A percentile compares a stretch with the other conserved stretches of the same genome.
Evolutionary conservation across 2,797 vertebrate genomes (phyloP).

Genomic region (Spatula clypeata): DNA sequence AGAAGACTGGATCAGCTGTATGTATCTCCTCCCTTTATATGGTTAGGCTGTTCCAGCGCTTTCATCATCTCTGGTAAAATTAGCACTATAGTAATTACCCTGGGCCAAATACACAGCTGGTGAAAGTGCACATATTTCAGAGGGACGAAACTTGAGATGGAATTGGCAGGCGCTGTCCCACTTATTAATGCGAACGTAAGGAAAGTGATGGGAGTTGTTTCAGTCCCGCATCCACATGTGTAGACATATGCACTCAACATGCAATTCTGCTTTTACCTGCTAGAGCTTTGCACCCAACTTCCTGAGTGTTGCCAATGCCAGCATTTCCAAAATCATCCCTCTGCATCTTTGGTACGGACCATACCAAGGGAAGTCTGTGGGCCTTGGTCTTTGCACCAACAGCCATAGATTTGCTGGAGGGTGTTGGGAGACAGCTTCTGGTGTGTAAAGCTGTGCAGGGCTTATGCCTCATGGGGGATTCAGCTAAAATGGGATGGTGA

Average conservation of each 20-base stretch:
- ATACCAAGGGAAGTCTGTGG: background rate
- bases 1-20: background rate
- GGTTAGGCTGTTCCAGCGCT: background rate
- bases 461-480: background rate
- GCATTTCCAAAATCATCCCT: background rate
- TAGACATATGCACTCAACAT: accelerated
- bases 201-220: background rate
- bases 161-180: background rate
- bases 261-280: background rate
- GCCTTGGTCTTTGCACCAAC: accelerated
- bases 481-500: background rate
- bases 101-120: background rate
- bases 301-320: background rate
- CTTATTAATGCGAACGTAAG: background rate
- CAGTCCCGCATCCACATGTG: background rate
- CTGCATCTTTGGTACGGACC: accelerated
- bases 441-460: background rate
- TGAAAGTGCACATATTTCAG: conserved; percentile 18
- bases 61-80: conserved; percentile 59
- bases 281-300: background rate
- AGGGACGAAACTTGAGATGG: background rate
- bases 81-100: background rate
- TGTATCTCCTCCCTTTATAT: background rate
- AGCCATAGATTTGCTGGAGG: background rate
- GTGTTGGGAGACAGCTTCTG: background rate